Evolutionary conservation across 2,888 invertebrate species (phyloP).

Genomic region (Ochlodes sylvanus): DNA sequence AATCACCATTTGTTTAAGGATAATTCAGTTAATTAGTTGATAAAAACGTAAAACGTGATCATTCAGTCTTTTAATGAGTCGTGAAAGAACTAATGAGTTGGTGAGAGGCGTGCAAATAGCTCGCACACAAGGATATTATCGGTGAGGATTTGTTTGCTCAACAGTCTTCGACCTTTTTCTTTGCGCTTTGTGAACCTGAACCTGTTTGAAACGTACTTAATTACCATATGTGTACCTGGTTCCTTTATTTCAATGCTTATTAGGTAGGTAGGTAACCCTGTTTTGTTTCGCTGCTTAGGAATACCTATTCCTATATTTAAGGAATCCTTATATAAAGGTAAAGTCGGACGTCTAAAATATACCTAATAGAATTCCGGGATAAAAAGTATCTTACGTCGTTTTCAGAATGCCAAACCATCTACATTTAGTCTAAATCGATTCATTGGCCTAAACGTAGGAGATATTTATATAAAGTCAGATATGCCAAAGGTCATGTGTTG

Average conservation of each 20-base stretch:
- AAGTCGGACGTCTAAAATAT: too few relatives aligned
- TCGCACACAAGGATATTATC: background rate
- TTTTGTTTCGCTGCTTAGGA: too few relatives aligned
- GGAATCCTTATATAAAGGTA: too few relatives aligned
- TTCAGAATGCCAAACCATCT: too few relatives aligned
- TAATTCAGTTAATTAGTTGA: too few relatives aligned
- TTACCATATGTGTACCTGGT: background rate
- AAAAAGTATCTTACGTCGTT: too few relatives aligned
- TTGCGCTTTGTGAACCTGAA: background rate
- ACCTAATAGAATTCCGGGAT: too few relatives aligned
- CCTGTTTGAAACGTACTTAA: constrained; percentile 4
- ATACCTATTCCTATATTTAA: background rate
- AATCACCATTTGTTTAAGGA: too few relatives aligned
- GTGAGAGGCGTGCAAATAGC: background rate
- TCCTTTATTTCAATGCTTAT: background rate
- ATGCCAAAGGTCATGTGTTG: too few relatives aligned
- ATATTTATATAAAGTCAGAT: too few relatives aligned
- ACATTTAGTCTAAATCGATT: too few relatives aligned
- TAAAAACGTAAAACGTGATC: background rate
- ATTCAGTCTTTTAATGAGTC: background rate
- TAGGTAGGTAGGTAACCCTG: background rate
- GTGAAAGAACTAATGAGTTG: constrained; percentile 4
- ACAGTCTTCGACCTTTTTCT: background rate
- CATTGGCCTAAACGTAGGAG: too few relatives aligned
- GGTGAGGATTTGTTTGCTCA: background rate